phyloP scores from a whole-genome alignment of 1,140 invertebrate species.

The Sipha flava region DNA sequence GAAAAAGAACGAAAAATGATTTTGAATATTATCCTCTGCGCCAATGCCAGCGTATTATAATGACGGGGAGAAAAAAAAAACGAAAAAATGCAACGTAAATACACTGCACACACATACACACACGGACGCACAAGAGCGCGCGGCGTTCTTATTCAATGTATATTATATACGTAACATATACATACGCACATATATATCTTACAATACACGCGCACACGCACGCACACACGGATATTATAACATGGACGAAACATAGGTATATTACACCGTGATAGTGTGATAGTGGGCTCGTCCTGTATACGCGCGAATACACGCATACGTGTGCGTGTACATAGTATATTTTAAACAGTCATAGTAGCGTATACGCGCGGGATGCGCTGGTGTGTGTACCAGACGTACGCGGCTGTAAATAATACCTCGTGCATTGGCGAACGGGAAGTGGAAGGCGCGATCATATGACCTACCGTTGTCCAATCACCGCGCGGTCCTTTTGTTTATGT shows the following conservation, averaged over 20 bases:
- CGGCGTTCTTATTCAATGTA: background rate
- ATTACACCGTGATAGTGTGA: too few species aligned
- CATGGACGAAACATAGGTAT: too few species aligned
- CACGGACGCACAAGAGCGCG: background rate
- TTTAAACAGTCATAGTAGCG: too few species aligned
- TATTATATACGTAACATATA: background rate
- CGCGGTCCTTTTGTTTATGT: conserved; percentile 4
- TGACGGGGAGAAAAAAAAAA: background rate
- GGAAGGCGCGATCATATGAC: conserved; percentile 8
- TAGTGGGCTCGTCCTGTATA: too few species aligned
- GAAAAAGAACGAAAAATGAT: background rate
- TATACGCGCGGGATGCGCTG: too few species aligned
- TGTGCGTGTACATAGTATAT: too few species aligned
- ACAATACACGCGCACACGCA: too few species aligned
- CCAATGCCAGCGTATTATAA: background rate
- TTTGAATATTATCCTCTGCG: background rate
- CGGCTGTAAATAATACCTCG: too few species aligned
- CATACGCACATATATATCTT: background rate
- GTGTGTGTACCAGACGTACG: background rate
- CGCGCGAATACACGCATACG: too few species aligned
- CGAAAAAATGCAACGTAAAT: background rate
- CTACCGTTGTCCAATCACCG: background rate
- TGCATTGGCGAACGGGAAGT: background rate
- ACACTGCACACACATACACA: background rate
- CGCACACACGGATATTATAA: too few species aligned